A percentile compares a stretch with the other conserved stretches of the same genome.
These are phyloP conservation scores for Eutrigla gurnardus DNA, from an alignment of 2,797 vertebrate species.

Conservation along the genomic window DNA sequence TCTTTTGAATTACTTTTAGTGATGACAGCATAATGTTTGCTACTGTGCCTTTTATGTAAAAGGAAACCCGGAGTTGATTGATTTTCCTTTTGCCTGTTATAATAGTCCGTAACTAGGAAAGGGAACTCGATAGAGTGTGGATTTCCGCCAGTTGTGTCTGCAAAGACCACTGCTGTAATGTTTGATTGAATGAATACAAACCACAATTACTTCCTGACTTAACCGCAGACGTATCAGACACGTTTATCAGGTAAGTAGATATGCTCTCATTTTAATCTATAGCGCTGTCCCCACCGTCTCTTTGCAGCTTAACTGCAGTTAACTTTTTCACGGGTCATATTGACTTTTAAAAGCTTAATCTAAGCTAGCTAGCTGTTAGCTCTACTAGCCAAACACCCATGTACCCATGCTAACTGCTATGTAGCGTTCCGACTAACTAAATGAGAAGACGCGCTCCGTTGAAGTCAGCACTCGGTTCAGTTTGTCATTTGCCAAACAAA, in stretches of 20 bases:
- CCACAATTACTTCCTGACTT: too few species aligned
- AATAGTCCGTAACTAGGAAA: neutral
- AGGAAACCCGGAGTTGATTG: constrained; percentile 49
- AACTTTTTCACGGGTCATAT: neutral
- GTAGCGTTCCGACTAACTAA: neutral
- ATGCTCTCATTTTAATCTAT: neutral
- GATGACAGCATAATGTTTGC: constrained; percentile 64
- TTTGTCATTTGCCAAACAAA: neutral
- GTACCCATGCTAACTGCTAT: neutral
- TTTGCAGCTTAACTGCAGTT: neutral
- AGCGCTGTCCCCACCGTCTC: neutral
- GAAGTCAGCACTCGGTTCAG: neutral
- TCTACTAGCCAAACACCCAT: neutral
- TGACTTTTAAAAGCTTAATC: neutral
- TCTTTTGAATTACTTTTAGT: constrained; percentile 37
- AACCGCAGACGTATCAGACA: neutral
- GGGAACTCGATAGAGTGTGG: neutral
- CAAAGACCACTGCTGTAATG: neutral
- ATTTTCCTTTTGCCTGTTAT: neutral
- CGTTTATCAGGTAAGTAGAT: neutral
- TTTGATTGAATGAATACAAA: neutral
- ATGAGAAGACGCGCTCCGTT: neutral
- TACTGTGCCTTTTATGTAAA: constrained; percentile 38
- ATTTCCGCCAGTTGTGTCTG: neutral
- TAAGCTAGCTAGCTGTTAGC: neutral